phyloP scores from a whole-genome alignment of 2,113 vertebrate species.

The Hippocampus abdominalis region DNA sequence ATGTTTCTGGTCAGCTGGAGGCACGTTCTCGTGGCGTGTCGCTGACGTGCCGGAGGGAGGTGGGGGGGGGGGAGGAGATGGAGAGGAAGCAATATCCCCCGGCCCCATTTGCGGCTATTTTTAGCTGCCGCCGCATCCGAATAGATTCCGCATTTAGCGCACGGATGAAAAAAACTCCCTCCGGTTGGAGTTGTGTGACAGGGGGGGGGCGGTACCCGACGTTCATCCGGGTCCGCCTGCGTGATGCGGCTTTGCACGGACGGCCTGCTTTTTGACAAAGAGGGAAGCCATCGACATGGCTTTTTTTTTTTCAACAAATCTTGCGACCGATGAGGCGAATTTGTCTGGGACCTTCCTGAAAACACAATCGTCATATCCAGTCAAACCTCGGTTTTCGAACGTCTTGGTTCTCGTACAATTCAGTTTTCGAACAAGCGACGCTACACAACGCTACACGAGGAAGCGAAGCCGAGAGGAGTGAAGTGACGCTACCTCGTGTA shows the following conservation, averaged over 20 bases:
- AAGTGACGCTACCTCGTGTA: too few species aligned
- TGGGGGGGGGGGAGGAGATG: neutral
- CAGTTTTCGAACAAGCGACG: too few species aligned
- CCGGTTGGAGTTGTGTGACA: conserved; percentile 47
- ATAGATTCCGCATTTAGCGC: conserved; percentile 46
- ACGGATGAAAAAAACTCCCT: conserved; percentile 40
- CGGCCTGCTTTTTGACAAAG: neutral
- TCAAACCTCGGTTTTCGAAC: too few species aligned
- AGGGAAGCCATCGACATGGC: too few species aligned
- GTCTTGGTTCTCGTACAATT: too few species aligned
- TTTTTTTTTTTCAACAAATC: too few species aligned
- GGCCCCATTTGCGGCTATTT: conserved; percentile 55
- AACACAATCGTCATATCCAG: too few species aligned
- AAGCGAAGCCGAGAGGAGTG: too few species aligned
- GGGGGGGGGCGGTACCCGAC: conserved; percentile 13
- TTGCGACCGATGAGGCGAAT: too few species aligned
- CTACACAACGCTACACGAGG: too few species aligned
- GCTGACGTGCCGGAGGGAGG: conserved; percentile 20
- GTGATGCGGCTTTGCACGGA: conserved; percentile 23
- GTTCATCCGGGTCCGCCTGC: conserved; percentile 12
- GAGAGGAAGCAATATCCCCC: conserved; percentile 21
- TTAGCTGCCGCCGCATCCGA: conserved; percentile 42
- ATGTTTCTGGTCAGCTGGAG: conserved; percentile 29
- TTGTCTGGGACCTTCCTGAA: too few species aligned
- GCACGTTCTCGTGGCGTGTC: conserved; percentile 50